A percentile compares a stretch with the other conserved stretches of the same genome.
phyloP scores from a whole-genome alignment of 2,797 vertebrate genomes.

The Nasua narica region DNA sequence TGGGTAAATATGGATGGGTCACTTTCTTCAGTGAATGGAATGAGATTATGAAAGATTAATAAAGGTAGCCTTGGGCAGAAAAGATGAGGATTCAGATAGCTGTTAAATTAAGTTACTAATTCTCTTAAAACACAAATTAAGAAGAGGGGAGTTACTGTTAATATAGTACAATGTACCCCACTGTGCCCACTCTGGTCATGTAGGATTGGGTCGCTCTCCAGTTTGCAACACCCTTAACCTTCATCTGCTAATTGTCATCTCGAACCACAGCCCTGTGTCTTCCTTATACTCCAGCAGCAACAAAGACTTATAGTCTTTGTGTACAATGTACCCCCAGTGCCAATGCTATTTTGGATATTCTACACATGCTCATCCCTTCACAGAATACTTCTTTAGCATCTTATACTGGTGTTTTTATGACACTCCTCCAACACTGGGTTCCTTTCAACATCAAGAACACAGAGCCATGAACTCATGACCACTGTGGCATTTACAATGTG shows the following conservation, averaged over 20 bases:
- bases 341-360: not conserved
- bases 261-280: not conserved
- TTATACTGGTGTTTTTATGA: not conserved
- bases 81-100: conserved; percentile 30
- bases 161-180: fast-evolving
- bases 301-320: not conserved
- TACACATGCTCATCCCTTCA: not conserved
- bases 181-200: not conserved
- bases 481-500: not conserved
- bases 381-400: not conserved
- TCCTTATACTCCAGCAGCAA: not conserved
- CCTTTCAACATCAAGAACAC: not conserved
- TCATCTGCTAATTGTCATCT: not conserved
- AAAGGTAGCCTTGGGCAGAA: conserved; percentile 3
- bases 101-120: conserved; percentile 47
- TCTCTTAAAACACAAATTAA: conserved; percentile 42
- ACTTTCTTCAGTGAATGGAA: conserved; percentile 48
- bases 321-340: no score
- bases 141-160: not conserved
- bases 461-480: not conserved
- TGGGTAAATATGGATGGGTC: conserved; percentile 16
- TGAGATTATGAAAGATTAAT: conserved; percentile 57
- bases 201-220: not conserved
- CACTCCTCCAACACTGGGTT: no score
- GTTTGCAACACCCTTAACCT: not conserved